A percentile compares a stretch with the other conserved stretches of the same genome.
Evolutionary conservation across 1,140 invertebrate species (phyloP).

Genomic region (Hylaeus volcanicus): DNA sequence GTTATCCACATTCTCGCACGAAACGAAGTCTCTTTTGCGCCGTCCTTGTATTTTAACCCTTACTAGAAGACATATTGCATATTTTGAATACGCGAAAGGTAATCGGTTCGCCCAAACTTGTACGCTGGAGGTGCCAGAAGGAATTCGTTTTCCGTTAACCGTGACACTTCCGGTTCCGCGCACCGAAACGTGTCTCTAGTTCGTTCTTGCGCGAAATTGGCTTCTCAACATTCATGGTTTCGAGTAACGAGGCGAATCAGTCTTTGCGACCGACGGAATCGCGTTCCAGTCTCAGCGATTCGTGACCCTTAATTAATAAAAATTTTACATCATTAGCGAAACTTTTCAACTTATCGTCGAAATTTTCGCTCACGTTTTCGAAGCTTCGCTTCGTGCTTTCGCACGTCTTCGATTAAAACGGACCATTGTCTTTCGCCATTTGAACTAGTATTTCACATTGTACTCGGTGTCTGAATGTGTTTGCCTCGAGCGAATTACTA

Average conservation of each 20-base stretch:
- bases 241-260: not conserved
- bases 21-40: no score
- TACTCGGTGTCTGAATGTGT: not conserved
- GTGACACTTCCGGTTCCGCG: conserved; percentile 13
- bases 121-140: not conserved
- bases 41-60: no score
- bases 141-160: conserved; percentile 3
- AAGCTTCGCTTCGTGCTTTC: not conserved
- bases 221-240: not conserved
- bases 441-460: not conserved
- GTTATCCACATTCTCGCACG: no score
- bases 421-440: not conserved
- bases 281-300: not conserved
- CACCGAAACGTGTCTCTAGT: not conserved
- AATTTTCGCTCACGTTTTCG: not conserved
- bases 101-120: not conserved
- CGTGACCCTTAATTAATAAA: not conserved
- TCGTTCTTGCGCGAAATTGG: conserved; percentile 3
- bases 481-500: not conserved
- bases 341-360: no score
- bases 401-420: no score
- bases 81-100: not conserved
- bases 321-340: no score
- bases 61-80: no score
- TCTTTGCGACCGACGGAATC: not conserved